Evolutionary conservation across 2,113 vertebrate species (phyloP), one percentile per base, ranked within the genome.

Genomic region (Melanotaenia duboulayi): DNA sequence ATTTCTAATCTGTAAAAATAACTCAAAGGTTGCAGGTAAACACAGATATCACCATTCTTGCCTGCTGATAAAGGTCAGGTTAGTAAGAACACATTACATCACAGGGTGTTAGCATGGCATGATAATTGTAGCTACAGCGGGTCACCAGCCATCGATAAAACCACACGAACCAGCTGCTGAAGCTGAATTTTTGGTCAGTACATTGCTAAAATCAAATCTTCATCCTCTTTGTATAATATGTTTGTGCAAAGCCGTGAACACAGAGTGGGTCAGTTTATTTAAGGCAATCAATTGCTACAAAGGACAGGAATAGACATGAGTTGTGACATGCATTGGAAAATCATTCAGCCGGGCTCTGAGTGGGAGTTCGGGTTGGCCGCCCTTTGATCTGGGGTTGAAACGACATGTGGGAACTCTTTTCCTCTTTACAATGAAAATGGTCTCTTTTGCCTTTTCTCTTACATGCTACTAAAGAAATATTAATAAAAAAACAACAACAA

Each of bases 231-330:
- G 32, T 35, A 9, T 39, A 39, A 39, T 39, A 3, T 48, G 19
- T 14, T 1, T 37, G 22, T 16, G 40, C 35, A 48, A 24, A 46
- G 39, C 60, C 5, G 6, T 50, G 61, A 65, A 64, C 56, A 32
- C 60, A 75, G 39, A 44, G 57, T 4, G 16, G 37, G 35, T 79
- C 49, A 23, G 73, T 80, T 79, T 75, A 63, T 82, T 64, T 77
- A 80, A 90, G 83, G 84, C 81, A 63, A 89, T 76, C 55, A 86
- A 83, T 90, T 64, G 54, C 61, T 85, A 71, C 79, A 75, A 49
- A 81, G 80, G 73, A 84, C 68, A 71, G 52, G 73, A 78, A 79
- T 51, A 72, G 68, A 84, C 37, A 57, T 46, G 57, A 70, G 62
- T 14, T 4, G 52, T 77, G 81, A 84, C 84, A 85, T 56, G 60